These are phyloP conservation scores for Chlorops oryzae DNA, from an alignment of 1,140 invertebrate genomes.

Conservation along the genomic window DNA sequence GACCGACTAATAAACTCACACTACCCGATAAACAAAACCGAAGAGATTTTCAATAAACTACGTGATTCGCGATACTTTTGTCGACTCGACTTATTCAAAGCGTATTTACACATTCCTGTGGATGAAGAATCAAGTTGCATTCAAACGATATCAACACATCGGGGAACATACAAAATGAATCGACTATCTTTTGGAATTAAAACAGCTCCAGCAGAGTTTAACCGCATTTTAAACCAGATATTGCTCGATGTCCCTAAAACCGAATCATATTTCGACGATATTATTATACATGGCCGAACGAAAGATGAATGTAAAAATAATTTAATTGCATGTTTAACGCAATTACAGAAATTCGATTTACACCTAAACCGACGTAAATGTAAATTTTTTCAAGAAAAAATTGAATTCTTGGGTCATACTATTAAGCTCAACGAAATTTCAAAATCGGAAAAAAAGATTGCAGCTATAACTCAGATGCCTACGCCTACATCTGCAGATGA, in stretches of 20 bases:
- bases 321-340: background rate
- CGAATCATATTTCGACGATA: conserved; percentile 7
- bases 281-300: conserved; percentile 20
- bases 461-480: conserved; percentile 38
- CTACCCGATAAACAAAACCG: background rate
- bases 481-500: too few species aligned
- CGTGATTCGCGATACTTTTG: conserved; percentile 1
- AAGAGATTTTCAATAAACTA: conserved; percentile 7
- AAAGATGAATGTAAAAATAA: conserved; percentile 6
- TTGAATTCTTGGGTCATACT: conserved; percentile 38
- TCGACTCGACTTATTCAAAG: conserved; percentile 7
- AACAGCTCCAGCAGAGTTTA: conserved; percentile 51
- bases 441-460: conserved; percentile 36
- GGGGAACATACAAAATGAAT: conserved; percentile 43
- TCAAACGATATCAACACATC: conserved; percentile 22
- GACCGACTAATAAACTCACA: background rate
- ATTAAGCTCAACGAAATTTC: conserved; percentile 36
- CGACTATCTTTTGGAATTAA: conserved; percentile 50
- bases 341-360: background rate
- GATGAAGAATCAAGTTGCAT: conserved; percentile 4
- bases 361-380: conserved; percentile 18
- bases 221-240: conserved; percentile 42
- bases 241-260: conserved; percentile 20
- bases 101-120: conserved; percentile 3
- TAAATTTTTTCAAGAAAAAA: conserved; percentile 18